A percentile compares a stretch with the other conserved stretches of the same genome.
Conservation (phyloP, 2,113 vertebrate genomes). For the Oceanodroma tethys region DNA sequence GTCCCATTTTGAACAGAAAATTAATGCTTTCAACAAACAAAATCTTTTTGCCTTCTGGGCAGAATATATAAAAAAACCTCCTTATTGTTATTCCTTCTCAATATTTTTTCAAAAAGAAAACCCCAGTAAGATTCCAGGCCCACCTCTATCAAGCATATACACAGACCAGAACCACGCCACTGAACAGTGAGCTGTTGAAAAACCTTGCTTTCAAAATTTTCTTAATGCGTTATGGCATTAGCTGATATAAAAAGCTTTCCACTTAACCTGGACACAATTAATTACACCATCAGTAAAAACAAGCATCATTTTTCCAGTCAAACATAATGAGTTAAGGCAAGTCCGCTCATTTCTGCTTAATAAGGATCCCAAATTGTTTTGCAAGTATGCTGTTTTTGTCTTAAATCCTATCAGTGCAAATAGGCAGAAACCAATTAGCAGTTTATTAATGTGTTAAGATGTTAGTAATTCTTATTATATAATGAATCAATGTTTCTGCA, state of each 20-base stretch:
- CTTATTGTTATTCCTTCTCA: background rate
- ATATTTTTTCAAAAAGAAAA: constrained; percentile 2
- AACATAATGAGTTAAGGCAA: background rate
- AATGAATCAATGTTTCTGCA: constrained; percentile 31
- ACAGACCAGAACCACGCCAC: constrained; percentile 10
- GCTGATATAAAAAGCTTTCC: background rate
- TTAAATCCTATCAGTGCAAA: constrained; percentile 52
- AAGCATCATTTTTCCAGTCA: background rate
- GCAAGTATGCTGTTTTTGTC: background rate
- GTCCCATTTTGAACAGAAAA: background rate
- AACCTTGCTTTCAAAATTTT: background rate
- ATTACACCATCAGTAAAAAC: background rate
- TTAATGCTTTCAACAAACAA: background rate
- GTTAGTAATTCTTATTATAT: constrained; percentile 3
- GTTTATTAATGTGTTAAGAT: constrained; percentile 14
- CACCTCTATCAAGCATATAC: constrained; percentile 40
- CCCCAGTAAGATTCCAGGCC: background rate
- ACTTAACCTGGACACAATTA: background rate
- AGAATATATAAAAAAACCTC: background rate
- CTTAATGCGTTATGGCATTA: background rate
- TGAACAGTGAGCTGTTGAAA: background rate
- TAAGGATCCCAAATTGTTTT: background rate
- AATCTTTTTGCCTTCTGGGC: background rate
- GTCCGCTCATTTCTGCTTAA: background rate
- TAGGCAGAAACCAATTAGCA: constrained; percentile 42